A percentile compares a stretch with the other conserved stretches of the same genome.
phyloP scores from a whole-genome alignment of 2,113 vertebrate species.

The Zosterops pallidus region DNA sequence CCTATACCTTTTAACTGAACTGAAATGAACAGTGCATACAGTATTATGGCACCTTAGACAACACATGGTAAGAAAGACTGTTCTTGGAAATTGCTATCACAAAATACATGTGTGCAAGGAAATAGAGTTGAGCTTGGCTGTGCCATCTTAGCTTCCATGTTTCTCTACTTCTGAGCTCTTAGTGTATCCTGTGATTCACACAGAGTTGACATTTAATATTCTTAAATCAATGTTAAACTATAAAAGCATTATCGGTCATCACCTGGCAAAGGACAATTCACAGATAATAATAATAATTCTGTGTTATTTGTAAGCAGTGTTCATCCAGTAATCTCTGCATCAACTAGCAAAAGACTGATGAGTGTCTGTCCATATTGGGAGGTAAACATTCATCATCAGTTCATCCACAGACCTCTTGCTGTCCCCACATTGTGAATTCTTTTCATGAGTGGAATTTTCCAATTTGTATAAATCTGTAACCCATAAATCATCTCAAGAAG shows the following conservation, averaged over 20 bases:
- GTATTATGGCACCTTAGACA: neutral
- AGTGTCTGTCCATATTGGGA: neutral
- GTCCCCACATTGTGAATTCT: neutral
- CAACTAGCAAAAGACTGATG: neutral
- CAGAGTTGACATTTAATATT: neutral
- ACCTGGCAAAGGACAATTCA: neutral
- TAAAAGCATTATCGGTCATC: neutral
- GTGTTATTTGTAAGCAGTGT: neutral
- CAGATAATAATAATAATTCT: neutral
- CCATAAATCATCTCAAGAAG: neutral
- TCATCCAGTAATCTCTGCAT: neutral
- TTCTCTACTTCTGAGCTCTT: neutral
- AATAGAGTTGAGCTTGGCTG: neutral
- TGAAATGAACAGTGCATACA: neutral
- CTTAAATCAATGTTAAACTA: neutral
- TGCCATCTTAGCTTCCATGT: neutral
- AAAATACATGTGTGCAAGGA: neutral
- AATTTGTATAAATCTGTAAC: neutral
- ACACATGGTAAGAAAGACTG: neutral
- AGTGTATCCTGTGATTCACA: neutral
- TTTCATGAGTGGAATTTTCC: neutral
- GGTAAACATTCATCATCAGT: neutral
- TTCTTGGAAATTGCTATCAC: neutral
- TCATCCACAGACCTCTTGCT: neutral
- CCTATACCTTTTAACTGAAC: neutral